Conservation (phyloP, 2,888 invertebrate genomes). For the Drosophila anomelani region DNA sequence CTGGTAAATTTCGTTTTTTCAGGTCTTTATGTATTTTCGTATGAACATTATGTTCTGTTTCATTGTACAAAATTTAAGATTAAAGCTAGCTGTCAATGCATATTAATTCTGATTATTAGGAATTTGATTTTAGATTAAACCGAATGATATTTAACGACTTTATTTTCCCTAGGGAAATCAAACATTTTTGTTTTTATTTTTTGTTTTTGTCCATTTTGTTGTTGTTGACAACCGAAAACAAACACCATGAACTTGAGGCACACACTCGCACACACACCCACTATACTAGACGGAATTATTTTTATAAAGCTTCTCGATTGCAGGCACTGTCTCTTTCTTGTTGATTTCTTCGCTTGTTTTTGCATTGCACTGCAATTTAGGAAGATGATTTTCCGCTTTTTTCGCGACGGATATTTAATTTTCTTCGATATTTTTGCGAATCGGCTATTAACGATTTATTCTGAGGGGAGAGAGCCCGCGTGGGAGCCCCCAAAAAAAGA, state of each 20-base stretch:
- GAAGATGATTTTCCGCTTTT: slow-evolving; percentile 22
- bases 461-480: slow-evolving; percentile 66
- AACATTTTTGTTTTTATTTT: slow-evolving; percentile 1
- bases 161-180: background rate
- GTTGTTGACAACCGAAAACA: slow-evolving; percentile 66
- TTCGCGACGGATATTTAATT: slow-evolving; percentile 44
- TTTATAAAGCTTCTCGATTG: slow-evolving; percentile 37
- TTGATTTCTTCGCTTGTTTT: slow-evolving; percentile 16
- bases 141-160: background rate
- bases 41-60: background rate
- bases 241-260: slow-evolving; percentile 69
- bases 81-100: background rate
- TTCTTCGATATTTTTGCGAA: slow-evolving; percentile 51
- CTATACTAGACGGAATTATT: slow-evolving; percentile 20
- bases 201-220: slow-evolving; percentile 33
- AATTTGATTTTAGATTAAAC: background rate
- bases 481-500: slow-evolving; percentile 59
- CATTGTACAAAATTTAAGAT: background rate
- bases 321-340: slow-evolving; percentile 21
- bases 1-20: background rate
- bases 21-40: background rate
- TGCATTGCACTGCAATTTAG: slow-evolving; percentile 32
- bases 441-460: slow-evolving; percentile 45
- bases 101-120: background rate
- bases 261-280: slow-evolving; percentile 25